Base-by-base conservation (phyloP, 2,113 vertebrate species). In the Nanger granti region DNA sequence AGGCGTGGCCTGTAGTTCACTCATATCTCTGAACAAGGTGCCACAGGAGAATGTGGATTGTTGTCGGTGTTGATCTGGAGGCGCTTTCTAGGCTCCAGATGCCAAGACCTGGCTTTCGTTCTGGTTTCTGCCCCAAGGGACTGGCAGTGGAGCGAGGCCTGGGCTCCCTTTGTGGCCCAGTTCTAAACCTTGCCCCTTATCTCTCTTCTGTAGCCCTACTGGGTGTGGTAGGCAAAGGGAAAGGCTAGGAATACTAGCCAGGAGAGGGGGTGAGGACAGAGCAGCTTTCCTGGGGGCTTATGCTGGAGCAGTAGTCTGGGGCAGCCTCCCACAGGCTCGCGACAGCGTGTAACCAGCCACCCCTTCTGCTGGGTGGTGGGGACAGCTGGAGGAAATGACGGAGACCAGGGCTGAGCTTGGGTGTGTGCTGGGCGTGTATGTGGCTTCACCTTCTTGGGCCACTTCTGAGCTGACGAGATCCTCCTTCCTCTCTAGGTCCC, bases 401-500 rank as follows among this genome's bases (percentile, higher is more conserved):
- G 18, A 28, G 59, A 8, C 5, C 17, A 20, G 87, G 87, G 92
- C 85, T 2, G 13, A n/a, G 92, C 84, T 3, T 62, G 37, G 49
- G 73, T 66, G 89, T 54, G 55, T 60, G 79, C 73, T 4, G 3
- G 37, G 87, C 41, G 3, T 55, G 52, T 22, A 73, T 83, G 89
- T 20, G 2, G 8, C 28, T 59, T 52, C 31, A 1, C 11, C 89
- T 82, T 24, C 66, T 9, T 3, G 12, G 24, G 41, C 5, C 2
- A 1, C 29, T 15, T 54, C 24, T 3, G 20, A 34, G 13, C 76
- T 97, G 26, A 97, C 2, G 0, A 0, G 10, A 2, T 37, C 44
- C n/a, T 47, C 5, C 89, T 97, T 55, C 93, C 59, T 44, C 49
- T 87, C 0, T 28, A 99, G 98, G 97, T 99, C 98, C 97, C 98